Conservation (phyloP, 1,140 invertebrate species). For the Varroa destructor region DNA sequence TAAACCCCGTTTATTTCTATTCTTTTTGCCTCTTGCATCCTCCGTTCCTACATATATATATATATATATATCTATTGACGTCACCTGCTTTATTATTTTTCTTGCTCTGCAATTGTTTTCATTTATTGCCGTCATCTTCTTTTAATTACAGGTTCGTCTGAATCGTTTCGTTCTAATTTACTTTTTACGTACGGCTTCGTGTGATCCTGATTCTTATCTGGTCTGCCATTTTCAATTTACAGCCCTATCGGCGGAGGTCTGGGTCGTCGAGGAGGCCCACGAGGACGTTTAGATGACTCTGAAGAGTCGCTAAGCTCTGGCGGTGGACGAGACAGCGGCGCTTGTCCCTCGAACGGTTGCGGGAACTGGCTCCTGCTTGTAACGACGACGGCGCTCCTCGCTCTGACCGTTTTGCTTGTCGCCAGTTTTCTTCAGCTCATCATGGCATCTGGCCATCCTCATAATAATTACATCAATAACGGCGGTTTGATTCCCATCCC, state of each 20-base stretch:
- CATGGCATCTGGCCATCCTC: slow-evolving; percentile 25
- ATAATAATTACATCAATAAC: slow-evolving; percentile 27
- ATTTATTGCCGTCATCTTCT: too few species aligned
- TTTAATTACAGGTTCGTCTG: too few species aligned
- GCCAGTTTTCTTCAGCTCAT: slow-evolving; percentile 20
- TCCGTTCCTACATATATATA: too few species aligned
- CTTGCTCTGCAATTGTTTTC: too few species aligned
- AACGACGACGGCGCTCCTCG: slow-evolving; percentile 19
- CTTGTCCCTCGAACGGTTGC: slow-evolving; percentile 19
- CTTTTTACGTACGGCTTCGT: too few species aligned
- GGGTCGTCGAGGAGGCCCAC: not conserved
- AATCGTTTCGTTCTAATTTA: too few species aligned
- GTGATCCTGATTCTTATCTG: too few species aligned
- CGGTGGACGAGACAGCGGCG: not conserved
- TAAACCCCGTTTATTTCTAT: too few species aligned
- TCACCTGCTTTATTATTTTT: too few species aligned
- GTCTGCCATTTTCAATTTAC: not conserved
- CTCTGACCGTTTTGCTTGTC: not conserved
- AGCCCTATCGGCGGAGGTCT: slow-evolving; percentile 26
- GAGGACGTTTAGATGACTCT: slow-evolving; percentile 13
- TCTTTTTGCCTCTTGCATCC: too few species aligned
- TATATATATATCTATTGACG: too few species aligned
- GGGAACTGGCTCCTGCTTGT: slow-evolving; percentile 22
- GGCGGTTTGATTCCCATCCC: slow-evolving; percentile 21
- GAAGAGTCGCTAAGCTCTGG: slow-evolving; percentile 23